Base-by-base conservation (phyloP, 2,113 vertebrate species). In the Erythrolamprus reginae region DNA sequence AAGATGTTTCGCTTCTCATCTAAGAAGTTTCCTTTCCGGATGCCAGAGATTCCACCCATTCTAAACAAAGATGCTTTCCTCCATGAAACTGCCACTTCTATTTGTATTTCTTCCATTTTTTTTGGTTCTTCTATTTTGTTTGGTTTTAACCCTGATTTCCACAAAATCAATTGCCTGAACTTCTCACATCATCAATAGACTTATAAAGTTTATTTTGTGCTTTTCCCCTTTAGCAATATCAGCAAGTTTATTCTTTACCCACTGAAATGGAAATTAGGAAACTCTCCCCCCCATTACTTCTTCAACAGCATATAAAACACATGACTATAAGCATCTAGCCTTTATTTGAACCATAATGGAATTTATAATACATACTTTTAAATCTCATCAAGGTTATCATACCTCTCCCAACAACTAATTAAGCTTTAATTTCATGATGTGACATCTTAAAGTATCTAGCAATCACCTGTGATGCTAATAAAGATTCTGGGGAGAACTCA, bases 371-470 rank as follows among this genome's bases (percentile, higher is more conserved):
- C 0, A 0, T 92, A 88, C 51, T 55, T 92, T 88, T 89, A 94
- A 93, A 93, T 93, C 53, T 93, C 53, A 94, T 95, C 93, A 93
- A 93, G 91, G 91, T 92, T 94, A 93, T 93, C 89, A 94, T 91
- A 94, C 12, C 26, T 87, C 2, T 0, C 92, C 94, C 91, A 94
- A 94, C 90, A 94, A 88, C 56, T 90, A 95, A 95, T 96, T 96
- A 96, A 95, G 87, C 93, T 94, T 95, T 96, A 95, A 94, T 93
- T 96, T 96, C 92, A 91, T 86, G 89, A 89, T 93, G 88, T 70
- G n/a, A 19, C 65, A 88, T 93, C 93, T 93, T 92, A 95, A 94
- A 92, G 93, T 93, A 93, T 21, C 19, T 93, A 84, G 90, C 88
- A 95, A 94, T 95, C 93, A 90, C 90, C 93, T 93, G 90, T 90